Evolutionary conservation across 2,797 vertebrate genomes (phyloP), one percentile per base, ranked within the genome.

Genomic region (Onychomys leucogaster): DNA sequence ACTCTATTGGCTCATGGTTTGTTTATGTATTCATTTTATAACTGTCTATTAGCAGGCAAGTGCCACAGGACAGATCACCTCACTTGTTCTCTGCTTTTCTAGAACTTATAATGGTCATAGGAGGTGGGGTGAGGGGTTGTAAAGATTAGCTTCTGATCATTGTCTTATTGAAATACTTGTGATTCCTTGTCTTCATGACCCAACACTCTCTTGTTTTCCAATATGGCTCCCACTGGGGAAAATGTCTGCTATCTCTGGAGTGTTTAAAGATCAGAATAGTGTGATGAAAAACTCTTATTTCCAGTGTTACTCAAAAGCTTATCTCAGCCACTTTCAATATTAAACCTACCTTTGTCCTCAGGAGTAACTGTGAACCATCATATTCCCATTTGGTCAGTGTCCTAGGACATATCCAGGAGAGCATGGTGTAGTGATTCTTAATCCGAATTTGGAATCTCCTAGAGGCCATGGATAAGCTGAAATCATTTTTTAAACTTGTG

Each of bases 231-330:
- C 9, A 43, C 19, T 90, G 52, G 12, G 34, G 25, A 21, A 46
- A 2, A 41, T 49, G 10, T 29, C 78, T 1, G 78, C 55, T 3
- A 75, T 65, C n/a, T 75, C 69, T 13, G 57, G 57, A 57, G 13
- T 76, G 17, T 49, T 76, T 85, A 85, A 91, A 82, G 61, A 77
- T 21, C 46, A 34, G 17, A 12, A 78, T 10, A 49, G 6, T 34
- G 5, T 73, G 21, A 91, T 76, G 59, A 84, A 83, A 89, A 46
- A 75, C 21, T 55, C 52, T 59, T 46, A 91, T 94, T 93, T 94
- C 75, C 49, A 89, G 6, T 6, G 0, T 86, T 67, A 49, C 23
- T 75, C 69, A 63, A 77, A 86, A 80, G 6, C 52, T 82, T 86
- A 82, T 41, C 69, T 27, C 49, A 52, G 71, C 37, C 16, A 55